phyloP scores from a whole-genome alignment of 2,113 vertebrate genomes.

The Meleagris gallopavo region DNA sequence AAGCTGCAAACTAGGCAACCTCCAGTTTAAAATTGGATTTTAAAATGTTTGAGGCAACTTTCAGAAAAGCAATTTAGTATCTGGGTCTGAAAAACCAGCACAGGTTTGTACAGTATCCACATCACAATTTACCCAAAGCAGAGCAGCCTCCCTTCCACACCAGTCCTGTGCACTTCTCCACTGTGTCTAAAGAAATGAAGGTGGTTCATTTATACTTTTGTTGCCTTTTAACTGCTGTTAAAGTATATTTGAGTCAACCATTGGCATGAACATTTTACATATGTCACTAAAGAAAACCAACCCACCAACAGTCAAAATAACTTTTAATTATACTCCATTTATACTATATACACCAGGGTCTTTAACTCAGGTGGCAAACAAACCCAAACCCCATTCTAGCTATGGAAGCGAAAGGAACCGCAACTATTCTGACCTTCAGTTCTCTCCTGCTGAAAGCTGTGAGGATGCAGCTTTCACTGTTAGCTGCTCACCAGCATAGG shows the following conservation, averaged over 20 bases:
- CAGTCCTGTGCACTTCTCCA: conserved; percentile 45
- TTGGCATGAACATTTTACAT: conserved; percentile 66
- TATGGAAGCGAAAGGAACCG: conserved; percentile 15
- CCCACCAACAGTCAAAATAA: conserved; percentile 55
- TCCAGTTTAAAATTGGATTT: conserved; percentile 5
- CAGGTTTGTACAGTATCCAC: conserved; percentile 24
- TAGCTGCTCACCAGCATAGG: neutral
- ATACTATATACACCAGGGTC: conserved; percentile 69
- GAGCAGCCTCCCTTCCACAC: conserved; percentile 14
- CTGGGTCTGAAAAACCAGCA: conserved; percentile 39
- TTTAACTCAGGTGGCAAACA: conserved; percentile 55
- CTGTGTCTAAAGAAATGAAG: conserved; percentile 10
- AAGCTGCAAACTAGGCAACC: conserved; percentile 61
- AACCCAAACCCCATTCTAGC: conserved; percentile 19
- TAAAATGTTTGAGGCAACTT: conserved; percentile 47
- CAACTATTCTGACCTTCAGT: neutral
- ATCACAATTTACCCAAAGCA: conserved; percentile 32
- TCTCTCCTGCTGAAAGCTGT: neutral
- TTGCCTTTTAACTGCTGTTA: conserved; percentile 46
- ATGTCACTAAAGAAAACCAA: conserved; percentile 47
- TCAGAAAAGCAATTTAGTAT: conserved; percentile 40
- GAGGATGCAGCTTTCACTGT: neutral
- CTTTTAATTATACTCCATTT: conserved; percentile 55
- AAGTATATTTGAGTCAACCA: conserved; percentile 42
- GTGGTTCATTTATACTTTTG: conserved; percentile 53